These are phyloP conservation scores for Nibea albiflora DNA, from an alignment of 2,113 vertebrate species.

Conservation along the genomic window DNA sequence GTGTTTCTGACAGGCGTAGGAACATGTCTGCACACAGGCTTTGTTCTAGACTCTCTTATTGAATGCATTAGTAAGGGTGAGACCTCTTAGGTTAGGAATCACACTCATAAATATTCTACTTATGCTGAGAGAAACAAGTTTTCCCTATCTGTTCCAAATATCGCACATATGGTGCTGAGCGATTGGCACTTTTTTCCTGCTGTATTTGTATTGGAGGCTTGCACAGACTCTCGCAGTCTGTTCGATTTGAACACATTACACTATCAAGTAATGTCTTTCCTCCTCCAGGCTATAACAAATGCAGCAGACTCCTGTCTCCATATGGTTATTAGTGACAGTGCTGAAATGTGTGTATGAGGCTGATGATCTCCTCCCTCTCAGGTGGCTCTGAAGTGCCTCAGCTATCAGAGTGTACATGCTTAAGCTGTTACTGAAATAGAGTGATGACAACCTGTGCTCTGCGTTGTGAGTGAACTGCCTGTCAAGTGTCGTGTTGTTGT, in stretches of 20 bases:
- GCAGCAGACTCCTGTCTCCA: conserved; percentile 9
- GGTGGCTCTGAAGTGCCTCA: conserved; percentile 13
- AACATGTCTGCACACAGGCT: not conserved
- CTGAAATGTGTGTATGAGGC: not conserved
- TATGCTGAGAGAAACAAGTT: conserved; percentile 12
- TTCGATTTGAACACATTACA: conserved; percentile 44
- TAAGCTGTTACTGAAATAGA: not conserved
- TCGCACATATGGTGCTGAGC: conserved; percentile 17
- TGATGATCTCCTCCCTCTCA: not conserved
- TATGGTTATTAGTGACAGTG: conserved; percentile 15
- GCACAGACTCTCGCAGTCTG: conserved; percentile 32
- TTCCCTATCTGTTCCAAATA: not conserved
- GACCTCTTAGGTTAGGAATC: not conserved
- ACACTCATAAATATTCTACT: conserved; percentile 14
- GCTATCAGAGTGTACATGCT: not conserved
- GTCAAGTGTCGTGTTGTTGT: not conserved
- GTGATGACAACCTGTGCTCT: not conserved
- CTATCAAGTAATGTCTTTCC: conserved; percentile 1
- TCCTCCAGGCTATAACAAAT: conserved; percentile 31
- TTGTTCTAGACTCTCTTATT: not conserved
- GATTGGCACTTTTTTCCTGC: conserved; percentile 2
- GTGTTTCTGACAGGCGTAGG: not conserved
- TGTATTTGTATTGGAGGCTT: conserved; percentile 3
- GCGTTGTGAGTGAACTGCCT: not conserved
- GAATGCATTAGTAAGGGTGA: not conserved